Base-by-base conservation (phyloP, 2,797 vertebrate species). In the Alauda arvensis region DNA sequence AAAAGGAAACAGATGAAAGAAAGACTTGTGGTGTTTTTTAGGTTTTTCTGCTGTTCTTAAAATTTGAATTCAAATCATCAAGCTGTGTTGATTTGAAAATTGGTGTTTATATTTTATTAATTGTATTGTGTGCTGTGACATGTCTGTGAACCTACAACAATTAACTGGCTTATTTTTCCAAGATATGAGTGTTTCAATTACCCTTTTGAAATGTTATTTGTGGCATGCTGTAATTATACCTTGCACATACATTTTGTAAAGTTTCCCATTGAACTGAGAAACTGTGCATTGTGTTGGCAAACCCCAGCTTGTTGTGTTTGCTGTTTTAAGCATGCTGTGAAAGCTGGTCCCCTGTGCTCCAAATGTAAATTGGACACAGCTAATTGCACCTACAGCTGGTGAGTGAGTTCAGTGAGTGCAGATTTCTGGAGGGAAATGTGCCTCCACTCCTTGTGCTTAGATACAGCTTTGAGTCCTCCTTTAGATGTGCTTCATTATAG, bases 331-430 rank as follows among this genome's bases (percentile, higher is more conserved):
- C 23, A 7, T 82, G 48, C 86, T 84, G 84, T 55, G 62, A 89
- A 93, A 90, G 63, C 60, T 53, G 74, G 72, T 83, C 72, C 89
- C 75, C 71, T 75, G 77, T 71, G 81, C 86, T 95, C 91, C 65
- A 84, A 89, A 94, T 83, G 81, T 91, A 95, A 95, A 96, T 89
- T 88, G 77, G 83, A 91, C 85, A 69, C 70, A 92, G 68, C 67
- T 93, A 91, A 87, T 91, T 83, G 87, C 83, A 94, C 80, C 76
- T 71, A 60, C 75, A 87, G 90, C 84, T 77, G 72, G 69, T 74
- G 80, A 88, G 74, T 45, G 14, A 9, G 31, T 76, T 93, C 67
- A 63, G 62, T 4, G 51, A 89, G 57, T 29, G 68, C 65, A 4
- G 37, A 77, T 88, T 92, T 90, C 89, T 89, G 89, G 51, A 91